Percentiles rank a stretch among this genome's conserved stretches.
These are phyloP conservation scores for Nilaparvata lugens DNA, from an alignment of 1,140 invertebrate genomes.

Conservation along the genomic window DNA sequence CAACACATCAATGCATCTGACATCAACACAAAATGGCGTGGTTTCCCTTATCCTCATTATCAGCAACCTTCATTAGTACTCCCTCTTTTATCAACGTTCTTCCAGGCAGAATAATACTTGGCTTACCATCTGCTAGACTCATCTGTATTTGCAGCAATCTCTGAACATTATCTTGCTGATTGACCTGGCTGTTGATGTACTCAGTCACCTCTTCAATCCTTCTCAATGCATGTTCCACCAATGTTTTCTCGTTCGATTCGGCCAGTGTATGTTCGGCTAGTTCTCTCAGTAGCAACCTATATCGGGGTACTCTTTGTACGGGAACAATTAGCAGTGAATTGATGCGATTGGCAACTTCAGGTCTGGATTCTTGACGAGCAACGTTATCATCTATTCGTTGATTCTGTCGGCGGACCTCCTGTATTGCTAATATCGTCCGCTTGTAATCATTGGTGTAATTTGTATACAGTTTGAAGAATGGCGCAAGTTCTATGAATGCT, in stretches of 20 bases:
- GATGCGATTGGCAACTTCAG: constrained; percentile 59
- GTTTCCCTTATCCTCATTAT: constrained; percentile 24
- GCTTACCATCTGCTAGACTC: constrained; percentile 45
- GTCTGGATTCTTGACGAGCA: constrained; percentile 52
- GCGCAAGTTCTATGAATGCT: constrained; percentile 59
- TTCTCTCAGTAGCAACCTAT: constrained; percentile 59
- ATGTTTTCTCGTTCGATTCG: neutral
- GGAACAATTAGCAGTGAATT: constrained; percentile 62
- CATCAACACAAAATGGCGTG: constrained; percentile 42
- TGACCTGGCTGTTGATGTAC: constrained; percentile 60
- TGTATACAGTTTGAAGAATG: constrained; percentile 69
- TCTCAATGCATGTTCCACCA: constrained; percentile 45
- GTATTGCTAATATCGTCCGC: constrained; percentile 31
- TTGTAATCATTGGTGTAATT: constrained; percentile 68
- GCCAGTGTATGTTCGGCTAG: constrained; percentile 30
- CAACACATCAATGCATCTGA: constrained; percentile 52
- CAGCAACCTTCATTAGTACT: constrained; percentile 50
- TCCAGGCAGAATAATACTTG: constrained; percentile 56
- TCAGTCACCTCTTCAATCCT: constrained; percentile 55
- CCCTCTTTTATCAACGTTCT: constrained; percentile 61
- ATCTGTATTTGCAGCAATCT: constrained; percentile 56
- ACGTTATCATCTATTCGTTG: constrained; percentile 49
- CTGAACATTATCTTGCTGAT: constrained; percentile 61
- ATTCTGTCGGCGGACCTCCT: constrained; percentile 49
- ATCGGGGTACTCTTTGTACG: constrained; percentile 66